Percentiles rank a stretch among this genome's conserved stretches.
These are phyloP conservation scores for Myotis pilosus DNA, from an alignment of 2,797 vertebrate genomes.

Conservation along the genomic window DNA sequence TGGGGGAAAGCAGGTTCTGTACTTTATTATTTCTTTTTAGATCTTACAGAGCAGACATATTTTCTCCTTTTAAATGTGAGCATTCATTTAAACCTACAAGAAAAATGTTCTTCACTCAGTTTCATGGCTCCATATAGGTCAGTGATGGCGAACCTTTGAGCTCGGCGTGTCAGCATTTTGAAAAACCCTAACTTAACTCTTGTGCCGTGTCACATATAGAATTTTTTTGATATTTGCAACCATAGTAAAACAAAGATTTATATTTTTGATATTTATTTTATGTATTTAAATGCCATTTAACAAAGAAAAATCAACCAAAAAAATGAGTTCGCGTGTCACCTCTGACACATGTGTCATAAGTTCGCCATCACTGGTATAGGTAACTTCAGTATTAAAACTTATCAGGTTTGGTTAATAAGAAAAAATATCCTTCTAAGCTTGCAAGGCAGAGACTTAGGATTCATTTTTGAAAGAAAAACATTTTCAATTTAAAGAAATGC, in stretches of 20 bases:
- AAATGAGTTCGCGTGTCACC: too few relatives aligned
- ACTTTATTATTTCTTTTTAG: neutral
- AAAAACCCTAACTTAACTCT: too few relatives aligned
- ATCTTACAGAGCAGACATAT: neutral
- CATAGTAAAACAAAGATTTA: too few relatives aligned
- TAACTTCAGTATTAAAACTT: constrained; percentile 26
- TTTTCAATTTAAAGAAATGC: constrained; percentile 41
- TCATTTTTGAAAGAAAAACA: neutral
- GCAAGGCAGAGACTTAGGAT: neutral
- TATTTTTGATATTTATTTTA: too few relatives aligned
- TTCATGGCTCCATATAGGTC: neutral
- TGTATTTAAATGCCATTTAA: too few relatives aligned
- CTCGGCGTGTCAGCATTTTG: too few relatives aligned
- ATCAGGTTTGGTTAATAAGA: constrained; percentile 38
- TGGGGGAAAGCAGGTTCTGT: neutral
- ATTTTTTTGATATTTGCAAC: too few relatives aligned
- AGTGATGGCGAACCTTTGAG: too few relatives aligned
- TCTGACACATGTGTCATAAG: too few relatives aligned
- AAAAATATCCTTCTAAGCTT: constrained; percentile 42
- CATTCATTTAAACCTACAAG: neutral
- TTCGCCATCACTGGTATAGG: neutral
- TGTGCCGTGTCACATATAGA: too few relatives aligned
- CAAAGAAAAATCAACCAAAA: too few relatives aligned
- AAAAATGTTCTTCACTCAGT: constrained; percentile 9
- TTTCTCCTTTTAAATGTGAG: constrained; percentile 50